Evolutionary conservation across 2,113 vertebrate species (phyloP).

Genomic region (Engraulis encrasicolus): DNA sequence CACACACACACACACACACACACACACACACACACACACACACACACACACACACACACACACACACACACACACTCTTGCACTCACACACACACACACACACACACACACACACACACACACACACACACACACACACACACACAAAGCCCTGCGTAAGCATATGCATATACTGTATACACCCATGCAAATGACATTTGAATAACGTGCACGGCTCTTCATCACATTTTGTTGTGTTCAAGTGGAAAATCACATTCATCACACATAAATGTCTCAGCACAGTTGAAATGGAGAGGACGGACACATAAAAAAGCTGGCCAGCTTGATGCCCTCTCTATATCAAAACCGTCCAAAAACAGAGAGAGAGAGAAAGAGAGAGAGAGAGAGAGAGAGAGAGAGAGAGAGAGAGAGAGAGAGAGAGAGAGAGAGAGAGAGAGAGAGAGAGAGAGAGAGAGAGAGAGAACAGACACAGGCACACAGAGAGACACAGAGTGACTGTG

Average conservation of each 20-base stretch:
- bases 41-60: not conserved
- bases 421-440: not conserved
- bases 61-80: too few species aligned
- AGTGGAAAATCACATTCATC: slow-evolving; percentile 49
- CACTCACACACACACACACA: slow-evolving; percentile 15
- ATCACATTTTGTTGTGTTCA: slow-evolving; percentile 42
- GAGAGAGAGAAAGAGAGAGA: not conserved
- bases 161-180: slow-evolving; percentile 14
- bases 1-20: too few species aligned
- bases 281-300: slow-evolving; percentile 23
- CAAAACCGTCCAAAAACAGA: not conserved
- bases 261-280: slow-evolving; percentile 32
- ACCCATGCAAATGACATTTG: not conserved
- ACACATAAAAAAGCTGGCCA: not conserved
- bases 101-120: too few species aligned
- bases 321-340: not conserved
- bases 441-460: not conserved
- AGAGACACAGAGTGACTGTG: too few species aligned
- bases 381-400: not conserved
- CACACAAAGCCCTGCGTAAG: not conserved
- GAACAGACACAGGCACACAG: too few species aligned
- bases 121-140: too few species aligned
- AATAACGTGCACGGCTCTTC: slow-evolving; percentile 35
- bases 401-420: too few species aligned
- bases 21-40: too few species aligned